Conservation (phyloP, 2,888 invertebrate species). For the Apamea sordens region DNA sequence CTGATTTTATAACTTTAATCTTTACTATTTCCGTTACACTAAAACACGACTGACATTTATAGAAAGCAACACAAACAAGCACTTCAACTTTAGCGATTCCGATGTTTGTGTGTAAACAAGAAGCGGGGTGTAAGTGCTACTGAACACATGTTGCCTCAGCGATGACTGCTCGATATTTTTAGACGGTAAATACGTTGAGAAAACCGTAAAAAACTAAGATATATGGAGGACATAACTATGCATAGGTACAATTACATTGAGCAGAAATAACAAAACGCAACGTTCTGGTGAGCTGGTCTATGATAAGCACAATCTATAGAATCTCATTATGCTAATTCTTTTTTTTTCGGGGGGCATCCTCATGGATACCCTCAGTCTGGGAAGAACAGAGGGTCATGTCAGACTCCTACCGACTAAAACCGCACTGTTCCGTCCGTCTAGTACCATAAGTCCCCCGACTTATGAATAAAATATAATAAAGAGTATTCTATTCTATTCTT, state of each 20-base stretch:
- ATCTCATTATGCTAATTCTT: too few species aligned
- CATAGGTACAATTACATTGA: not conserved
- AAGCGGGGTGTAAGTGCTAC: constrained; percentile 26
- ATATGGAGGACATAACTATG: not conserved
- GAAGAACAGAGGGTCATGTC: too few species aligned
- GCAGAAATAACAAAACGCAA: constrained; percentile 1
- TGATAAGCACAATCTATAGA: not conserved
- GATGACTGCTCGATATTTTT: constrained; percentile 45
- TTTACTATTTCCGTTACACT: constrained; percentile 7
- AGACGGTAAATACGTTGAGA: constrained; percentile 13
- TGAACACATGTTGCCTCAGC: constrained; percentile 57
- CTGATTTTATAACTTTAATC: constrained; percentile 15
- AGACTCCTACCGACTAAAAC: too few species aligned
- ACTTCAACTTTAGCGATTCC: constrained; percentile 30
- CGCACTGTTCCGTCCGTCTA: too few species aligned
- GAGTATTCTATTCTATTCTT: too few species aligned
- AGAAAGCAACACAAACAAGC: constrained; percentile 32
- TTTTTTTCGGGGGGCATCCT: too few species aligned
- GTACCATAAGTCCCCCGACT: too few species aligned
- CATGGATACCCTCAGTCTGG: too few species aligned
- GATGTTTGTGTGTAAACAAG: constrained; percentile 48
- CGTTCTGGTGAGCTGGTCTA: not conserved
- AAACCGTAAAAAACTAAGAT: not conserved
- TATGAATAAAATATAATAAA: too few species aligned
- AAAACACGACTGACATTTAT: constrained; percentile 21